Base-by-base conservation (phyloP, 1,140 invertebrate species). In the Nasonia vitripennis region DNA sequence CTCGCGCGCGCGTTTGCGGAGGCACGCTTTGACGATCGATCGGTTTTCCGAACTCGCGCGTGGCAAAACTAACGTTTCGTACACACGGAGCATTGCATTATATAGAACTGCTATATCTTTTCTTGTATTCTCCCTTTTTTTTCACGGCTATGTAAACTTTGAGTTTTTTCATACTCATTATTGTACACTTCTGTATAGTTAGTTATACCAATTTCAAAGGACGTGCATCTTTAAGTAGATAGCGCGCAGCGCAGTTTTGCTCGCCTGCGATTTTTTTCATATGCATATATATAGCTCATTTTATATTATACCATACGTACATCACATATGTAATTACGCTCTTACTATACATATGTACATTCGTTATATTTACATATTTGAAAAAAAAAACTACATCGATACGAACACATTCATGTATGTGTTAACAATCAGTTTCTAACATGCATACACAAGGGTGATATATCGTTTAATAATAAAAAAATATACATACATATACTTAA, bases 241-340 rank as follows among this genome's bases (percentile, higher is more conserved):
- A 62, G 14, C 14, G 55, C 55, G 55, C 14, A 41, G 37, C 37
- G 37, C 7, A 41, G 37, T 41, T 41, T 41, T 5, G 37, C 3
- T 81, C 10, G 31, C 3, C 20, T 80, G 27, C 12, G 17, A 9
- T 74, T 20, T 37, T 37, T 37, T 86, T 74, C 84, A 81, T 68
- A 12, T 75, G 79, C 45, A 55, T 79, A 80, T 41, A 86, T 86
- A 86, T 37, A 73, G 41, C 41, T 45, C 41, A 78, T 86, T 83
- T 55, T 77, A 84, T 23, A 84, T 23, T 86, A 85, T 68, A 81
- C 70, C 77, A n/a, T 41, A 62, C 41, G 48, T 80, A 80, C 11
- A 83, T 27, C 83, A 85, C n/a, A 84, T 79, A 86, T 81, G 77
- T 78, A 73, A 74, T 27, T 73, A 78, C 84, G 48, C 83, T 23